Evolutionary conservation across 2,113 vertebrate species (phyloP).

Genomic region (Chionodraco myersi): DNA sequence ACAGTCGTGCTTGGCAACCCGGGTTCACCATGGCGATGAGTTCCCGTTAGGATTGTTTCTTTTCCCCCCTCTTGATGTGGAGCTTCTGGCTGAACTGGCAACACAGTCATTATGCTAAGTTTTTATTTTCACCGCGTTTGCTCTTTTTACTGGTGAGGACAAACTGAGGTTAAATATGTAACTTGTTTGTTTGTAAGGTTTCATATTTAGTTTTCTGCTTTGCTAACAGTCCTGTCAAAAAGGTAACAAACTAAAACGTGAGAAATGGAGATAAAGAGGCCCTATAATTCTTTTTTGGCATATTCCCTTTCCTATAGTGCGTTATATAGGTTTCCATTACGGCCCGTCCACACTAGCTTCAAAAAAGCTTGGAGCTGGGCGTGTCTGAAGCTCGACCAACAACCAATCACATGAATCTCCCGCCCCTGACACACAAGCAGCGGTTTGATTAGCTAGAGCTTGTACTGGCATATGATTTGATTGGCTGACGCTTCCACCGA

Average conservation of each 20-base stretch:
- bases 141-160: slow-evolving; percentile 43
- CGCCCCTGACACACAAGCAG: too few relatives aligned
- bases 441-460: too few relatives aligned
- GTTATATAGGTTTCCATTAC: too few relatives aligned
- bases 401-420: too few relatives aligned
- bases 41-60: slow-evolving; percentile 25
- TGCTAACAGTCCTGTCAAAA: neutral
- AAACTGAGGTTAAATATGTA: slow-evolving; percentile 36
- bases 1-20: slow-evolving; percentile 73
- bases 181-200: slow-evolving; percentile 33
- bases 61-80: slow-evolving; percentile 62
- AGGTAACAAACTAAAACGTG: neutral
- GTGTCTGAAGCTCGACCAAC: too few relatives aligned
- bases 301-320: too few relatives aligned
- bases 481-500: too few relatives aligned
- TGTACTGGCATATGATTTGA: too few relatives aligned
- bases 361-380: too few relatives aligned
- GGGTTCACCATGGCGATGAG: slow-evolving; percentile 82
- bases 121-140: slow-evolving; percentile 78
- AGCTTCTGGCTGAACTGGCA: slow-evolving; percentile 81
- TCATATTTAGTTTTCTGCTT: slow-evolving; percentile 17
- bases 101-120: slow-evolving; percentile 79
- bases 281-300: too few relatives aligned
- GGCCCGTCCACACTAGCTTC: too few relatives aligned
- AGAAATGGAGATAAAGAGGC: neutral